These are phyloP conservation scores for Coptotermes formosanus DNA, from an alignment of 1,140 invertebrate genomes.

Conservation along the genomic window DNA sequence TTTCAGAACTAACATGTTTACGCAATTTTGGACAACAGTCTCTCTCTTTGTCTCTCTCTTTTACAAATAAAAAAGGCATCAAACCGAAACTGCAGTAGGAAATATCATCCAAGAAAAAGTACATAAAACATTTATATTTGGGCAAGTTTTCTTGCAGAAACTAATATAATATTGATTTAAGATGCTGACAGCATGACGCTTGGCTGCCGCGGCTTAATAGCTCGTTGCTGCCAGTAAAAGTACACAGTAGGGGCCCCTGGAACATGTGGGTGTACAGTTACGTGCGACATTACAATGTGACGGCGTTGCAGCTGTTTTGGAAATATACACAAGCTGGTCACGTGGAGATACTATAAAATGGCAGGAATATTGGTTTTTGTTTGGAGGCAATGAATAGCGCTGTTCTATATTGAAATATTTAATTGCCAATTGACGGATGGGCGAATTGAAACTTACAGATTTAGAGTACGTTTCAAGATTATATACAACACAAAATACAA, in stretches of 20 bases:
- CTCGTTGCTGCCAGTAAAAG: neutral
- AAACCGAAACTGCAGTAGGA: neutral
- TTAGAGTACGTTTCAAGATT: too few relatives aligned
- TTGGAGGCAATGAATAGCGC: too few relatives aligned
- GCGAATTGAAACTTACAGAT: too few relatives aligned
- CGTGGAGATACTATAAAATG: neutral
- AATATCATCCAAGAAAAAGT: neutral
- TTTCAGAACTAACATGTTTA: too few relatives aligned
- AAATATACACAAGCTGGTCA: neutral
- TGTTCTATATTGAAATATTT: too few relatives aligned
- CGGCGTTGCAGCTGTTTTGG: neutral
- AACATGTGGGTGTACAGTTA: too few relatives aligned
- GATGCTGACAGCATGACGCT: neutral
- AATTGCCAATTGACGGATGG: too few relatives aligned
- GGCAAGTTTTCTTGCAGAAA: neutral
- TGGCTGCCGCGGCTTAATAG: neutral
- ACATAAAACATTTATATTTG: neutral
- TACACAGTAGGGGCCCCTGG: neutral
- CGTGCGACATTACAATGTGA: too few relatives aligned
- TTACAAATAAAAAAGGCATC: neutral
- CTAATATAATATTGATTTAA: conserved; percentile 19
- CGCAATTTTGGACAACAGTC: too few relatives aligned
- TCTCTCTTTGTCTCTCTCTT: neutral
- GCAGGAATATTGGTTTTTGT: neutral
- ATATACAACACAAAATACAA: too few relatives aligned